Conservation (phyloP, 1,140 invertebrate species). For the Nephotettix cincticeps region DNA sequence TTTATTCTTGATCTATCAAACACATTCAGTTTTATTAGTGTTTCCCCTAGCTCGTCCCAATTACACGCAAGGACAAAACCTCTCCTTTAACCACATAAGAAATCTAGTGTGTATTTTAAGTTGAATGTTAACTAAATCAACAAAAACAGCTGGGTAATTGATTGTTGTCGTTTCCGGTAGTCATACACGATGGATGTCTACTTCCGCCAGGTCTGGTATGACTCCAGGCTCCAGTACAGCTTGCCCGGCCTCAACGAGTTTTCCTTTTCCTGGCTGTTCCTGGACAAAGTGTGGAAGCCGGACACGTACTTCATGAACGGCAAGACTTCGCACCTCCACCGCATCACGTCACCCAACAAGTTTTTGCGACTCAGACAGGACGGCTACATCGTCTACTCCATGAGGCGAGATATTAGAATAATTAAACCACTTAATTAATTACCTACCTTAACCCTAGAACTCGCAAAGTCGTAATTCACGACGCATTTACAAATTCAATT, state of each 20-base stretch:
- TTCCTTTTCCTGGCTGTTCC: constrained; percentile 54
- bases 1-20: too few species aligned
- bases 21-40: too few species aligned
- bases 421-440: too few species aligned
- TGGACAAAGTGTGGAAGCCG: constrained; percentile 59
- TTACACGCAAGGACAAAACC: too few species aligned
- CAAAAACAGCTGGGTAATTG: background rate
- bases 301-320: constrained; percentile 67
- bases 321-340: constrained; percentile 60
- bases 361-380: constrained; percentile 59
- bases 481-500: too few species aligned
- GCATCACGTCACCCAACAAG: constrained; percentile 63
- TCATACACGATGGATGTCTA: constrained; percentile 63
- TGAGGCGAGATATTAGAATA: constrained; percentile 50
- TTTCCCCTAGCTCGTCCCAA: too few species aligned
- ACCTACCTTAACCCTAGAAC: too few species aligned
- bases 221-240: constrained; percentile 53
- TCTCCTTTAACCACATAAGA: too few species aligned
- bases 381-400: constrained; percentile 61
- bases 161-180: constrained; percentile 48
- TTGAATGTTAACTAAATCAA: background rate
- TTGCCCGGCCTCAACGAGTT: constrained; percentile 47
- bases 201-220: constrained; percentile 61
- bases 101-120: too few species aligned
- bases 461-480: too few species aligned